Evolutionary conservation across 2,888 invertebrate species (phyloP).

Genomic region (Omphaloscelis lunosa): DNA sequence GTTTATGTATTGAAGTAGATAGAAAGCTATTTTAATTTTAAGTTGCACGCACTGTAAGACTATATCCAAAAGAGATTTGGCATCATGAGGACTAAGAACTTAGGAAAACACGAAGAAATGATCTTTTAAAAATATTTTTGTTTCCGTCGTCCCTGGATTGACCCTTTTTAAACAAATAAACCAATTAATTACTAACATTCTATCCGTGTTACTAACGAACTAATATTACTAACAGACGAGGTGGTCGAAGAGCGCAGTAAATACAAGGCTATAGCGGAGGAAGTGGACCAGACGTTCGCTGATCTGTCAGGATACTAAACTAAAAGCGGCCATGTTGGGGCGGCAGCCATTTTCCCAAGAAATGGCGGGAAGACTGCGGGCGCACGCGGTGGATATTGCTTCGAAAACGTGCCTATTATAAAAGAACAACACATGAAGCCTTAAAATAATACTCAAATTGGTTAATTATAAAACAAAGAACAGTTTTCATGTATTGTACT

Average conservation of each 20-base stretch:
- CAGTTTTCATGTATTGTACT: conserved; percentile 61
- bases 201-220: conserved; percentile 69
- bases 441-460: conserved; percentile 21
- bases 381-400: conserved; percentile 64
- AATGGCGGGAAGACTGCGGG: conserved; percentile 67
- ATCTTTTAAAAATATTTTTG: background rate
- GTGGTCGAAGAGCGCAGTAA: conserved; percentile 97
- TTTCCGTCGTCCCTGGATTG: background rate
- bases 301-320: conserved; percentile 97
- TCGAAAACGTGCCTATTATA: conserved; percentile 57
- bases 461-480: conserved; percentile 4
- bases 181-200: conserved; percentile 9
- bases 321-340: conserved; percentile 49
- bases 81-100: background rate
- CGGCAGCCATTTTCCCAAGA: conserved; percentile 73
- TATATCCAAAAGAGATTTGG: background rate
- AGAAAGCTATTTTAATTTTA: conserved; percentile 15
- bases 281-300: conserved; percentile 99
- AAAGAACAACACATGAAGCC: conserved; percentile 57
- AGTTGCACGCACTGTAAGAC: conserved; percentile 14
- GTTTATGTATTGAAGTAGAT: conserved; percentile 8
- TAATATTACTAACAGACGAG: conserved; percentile 93
- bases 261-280: conserved; percentile 99
- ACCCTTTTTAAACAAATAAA: conserved; percentile 12
- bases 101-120: background rate